These are phyloP conservation scores for Eupelmus urozonus DNA, from an alignment of 2,888 invertebrate species.

Conservation along the genomic window DNA sequence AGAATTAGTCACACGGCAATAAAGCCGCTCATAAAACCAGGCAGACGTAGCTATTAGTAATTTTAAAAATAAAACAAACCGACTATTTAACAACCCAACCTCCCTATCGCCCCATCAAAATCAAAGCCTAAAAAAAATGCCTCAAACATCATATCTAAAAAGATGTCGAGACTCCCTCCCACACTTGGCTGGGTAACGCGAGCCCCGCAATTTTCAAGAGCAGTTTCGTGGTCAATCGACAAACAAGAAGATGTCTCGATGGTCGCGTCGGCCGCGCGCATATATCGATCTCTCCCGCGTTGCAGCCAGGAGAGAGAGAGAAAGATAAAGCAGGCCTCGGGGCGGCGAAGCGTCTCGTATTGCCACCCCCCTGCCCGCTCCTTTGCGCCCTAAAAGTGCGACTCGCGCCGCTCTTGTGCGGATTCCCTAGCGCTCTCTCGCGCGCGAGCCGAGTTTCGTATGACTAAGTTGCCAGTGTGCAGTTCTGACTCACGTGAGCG, in stretches of 20 bases:
- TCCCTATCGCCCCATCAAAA: too few relatives aligned
- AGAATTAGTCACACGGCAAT: too few relatives aligned
- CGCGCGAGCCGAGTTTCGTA: constrained; percentile 67
- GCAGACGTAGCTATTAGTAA: too few relatives aligned
- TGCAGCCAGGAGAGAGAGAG: not conserved
- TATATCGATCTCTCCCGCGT: constrained; percentile 33
- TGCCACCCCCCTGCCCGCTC: too few relatives aligned
- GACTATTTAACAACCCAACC: too few relatives aligned
- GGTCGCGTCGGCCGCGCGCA: not conserved
- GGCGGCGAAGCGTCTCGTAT: constrained; percentile 55
- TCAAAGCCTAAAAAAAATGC: too few relatives aligned
- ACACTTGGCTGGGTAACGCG: too few relatives aligned
- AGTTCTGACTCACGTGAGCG: constrained; percentile 60
- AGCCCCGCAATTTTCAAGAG: constrained; percentile 40
- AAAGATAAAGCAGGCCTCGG: constrained; percentile 31
- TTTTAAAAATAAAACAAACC: too few relatives aligned
- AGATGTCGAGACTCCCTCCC: too few relatives aligned
- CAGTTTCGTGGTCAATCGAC: constrained; percentile 55
- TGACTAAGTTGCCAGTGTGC: constrained; percentile 67
- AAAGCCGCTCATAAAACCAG: too few relatives aligned
- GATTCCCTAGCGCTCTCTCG: constrained; percentile 65
- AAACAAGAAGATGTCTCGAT: constrained; percentile 29
- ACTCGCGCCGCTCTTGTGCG: constrained; percentile 70
- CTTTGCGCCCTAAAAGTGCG: constrained; percentile 73
- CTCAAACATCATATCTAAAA: too few relatives aligned